Evolutionary conservation across 1,140 invertebrate species (phyloP).

Genomic region (Zaprionus gabonicus): DNA sequence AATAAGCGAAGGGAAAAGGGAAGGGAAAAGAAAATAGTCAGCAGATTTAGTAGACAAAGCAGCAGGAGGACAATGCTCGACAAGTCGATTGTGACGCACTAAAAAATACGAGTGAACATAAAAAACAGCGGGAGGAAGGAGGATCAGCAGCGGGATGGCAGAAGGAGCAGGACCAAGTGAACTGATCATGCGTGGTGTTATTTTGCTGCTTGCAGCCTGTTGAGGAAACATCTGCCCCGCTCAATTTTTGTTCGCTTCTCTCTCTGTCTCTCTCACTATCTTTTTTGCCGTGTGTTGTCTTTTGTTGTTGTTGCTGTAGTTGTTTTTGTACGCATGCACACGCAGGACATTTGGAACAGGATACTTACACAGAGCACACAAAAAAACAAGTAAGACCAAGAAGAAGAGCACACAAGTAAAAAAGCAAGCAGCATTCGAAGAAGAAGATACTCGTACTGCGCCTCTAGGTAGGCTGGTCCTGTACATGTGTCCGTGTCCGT

Average conservation of each 20-base stretch:
- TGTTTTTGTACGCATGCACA: constrained; percentile 56
- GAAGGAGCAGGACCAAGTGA: constrained; percentile 47
- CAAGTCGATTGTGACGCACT: constrained; percentile 29
- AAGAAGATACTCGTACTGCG: constrained; percentile 37
- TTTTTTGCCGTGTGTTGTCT: constrained; percentile 34
- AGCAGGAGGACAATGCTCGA: constrained; percentile 68
- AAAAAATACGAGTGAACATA: constrained; percentile 50
- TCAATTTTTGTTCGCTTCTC: constrained; percentile 59
- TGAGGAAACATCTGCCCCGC: constrained; percentile 80
- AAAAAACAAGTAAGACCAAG: constrained; percentile 49
- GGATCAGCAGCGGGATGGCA: background rate
- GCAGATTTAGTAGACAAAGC: constrained; percentile 53
- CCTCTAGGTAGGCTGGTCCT: constrained; percentile 25
- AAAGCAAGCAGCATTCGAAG: constrained; percentile 23
- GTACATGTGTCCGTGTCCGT: constrained; percentile 12
- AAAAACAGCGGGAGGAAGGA: constrained; percentile 33
- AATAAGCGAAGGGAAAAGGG: constrained; percentile 25
- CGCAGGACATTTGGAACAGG: constrained; percentile 74
- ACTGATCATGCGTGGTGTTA: constrained; percentile 78
- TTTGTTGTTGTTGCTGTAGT: constrained; percentile 45
- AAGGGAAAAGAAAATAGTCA: constrained; percentile 33
- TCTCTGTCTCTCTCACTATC: background rate
- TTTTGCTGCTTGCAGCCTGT: constrained; percentile 68
- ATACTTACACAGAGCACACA: constrained; percentile 57
- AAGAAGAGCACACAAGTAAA: background rate